Evolutionary conservation across 2,888 invertebrate genomes (phyloP).

Genomic region (Pseudanteris insignis): DNA sequence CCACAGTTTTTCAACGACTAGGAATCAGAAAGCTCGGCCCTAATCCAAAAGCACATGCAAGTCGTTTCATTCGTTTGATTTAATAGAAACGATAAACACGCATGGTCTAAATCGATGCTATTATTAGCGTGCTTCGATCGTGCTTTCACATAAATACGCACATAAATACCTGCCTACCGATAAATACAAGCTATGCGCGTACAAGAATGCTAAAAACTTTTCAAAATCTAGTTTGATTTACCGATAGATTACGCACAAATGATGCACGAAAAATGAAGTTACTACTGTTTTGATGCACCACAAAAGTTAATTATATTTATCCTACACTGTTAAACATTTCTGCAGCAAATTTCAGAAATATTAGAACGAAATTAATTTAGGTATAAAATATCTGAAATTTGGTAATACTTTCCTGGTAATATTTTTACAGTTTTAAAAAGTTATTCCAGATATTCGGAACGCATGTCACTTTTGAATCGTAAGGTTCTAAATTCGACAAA

Average conservation of each 20-base stretch:
- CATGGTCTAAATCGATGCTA: slow-evolving; percentile 49
- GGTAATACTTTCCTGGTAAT: too few relatives aligned
- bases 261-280: slow-evolving; percentile 17
- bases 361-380: too few relatives aligned
- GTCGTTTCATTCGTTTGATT: slow-evolving; percentile 42
- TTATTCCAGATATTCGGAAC: too few relatives aligned
- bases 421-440: too few relatives aligned
- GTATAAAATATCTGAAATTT: too few relatives aligned
- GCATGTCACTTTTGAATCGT: too few relatives aligned
- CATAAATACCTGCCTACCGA: slow-evolving; percentile 39
- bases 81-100: slow-evolving; percentile 44
- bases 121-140: slow-evolving; percentile 49
- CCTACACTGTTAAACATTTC: too few relatives aligned
- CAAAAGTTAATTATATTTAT: too few relatives aligned
- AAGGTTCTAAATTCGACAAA: too few relatives aligned
- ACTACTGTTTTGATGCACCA: background rate
- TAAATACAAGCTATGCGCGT: slow-evolving; percentile 43
- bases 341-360: too few relatives aligned
- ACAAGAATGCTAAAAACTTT: slow-evolving; percentile 33
- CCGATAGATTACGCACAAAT: slow-evolving; percentile 47
- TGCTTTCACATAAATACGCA: slow-evolving; percentile 46
- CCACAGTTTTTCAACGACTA: slow-evolving; percentile 37
- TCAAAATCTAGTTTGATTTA: slow-evolving; percentile 47
- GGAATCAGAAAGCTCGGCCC: slow-evolving; percentile 28
- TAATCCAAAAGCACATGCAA: slow-evolving; percentile 44